Base-by-base conservation (phyloP, 2,888 invertebrate genomes). In the Minunthozetes semirufus region DNA sequence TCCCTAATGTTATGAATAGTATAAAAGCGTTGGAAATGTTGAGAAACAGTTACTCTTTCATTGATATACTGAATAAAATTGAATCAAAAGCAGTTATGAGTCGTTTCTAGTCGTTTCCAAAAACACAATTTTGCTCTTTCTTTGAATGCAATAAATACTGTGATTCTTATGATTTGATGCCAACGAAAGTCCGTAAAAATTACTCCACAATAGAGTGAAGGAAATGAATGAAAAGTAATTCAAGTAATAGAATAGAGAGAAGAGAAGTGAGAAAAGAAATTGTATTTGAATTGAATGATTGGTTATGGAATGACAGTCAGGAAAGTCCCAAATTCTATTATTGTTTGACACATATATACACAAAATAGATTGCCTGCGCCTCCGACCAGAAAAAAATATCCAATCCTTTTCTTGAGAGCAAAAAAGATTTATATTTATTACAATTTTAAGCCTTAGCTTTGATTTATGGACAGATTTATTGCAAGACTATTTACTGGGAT, bases 341-440 rank as follows among this genome's bases (percentile, higher is more conserved):
- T 70, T 70, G 46, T 48, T 42, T 70, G 70, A 70, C 70, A 70
- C 25, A 42, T 27, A 13, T 33, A 48, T 27, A 13, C 61, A 48
- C 19, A 19, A 42, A 68, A 70, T 70, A 48, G 70, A 70, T 70
- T 70, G 70, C 70, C 17, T 15, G 22, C 48, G 70, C 46, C 15
- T 11, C 42, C 48, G 33, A n/a, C 27, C 11, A 46, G 15, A 25
- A 70, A 1, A 68, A 68, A 42, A 2, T 19, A n/a, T 11, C 42
- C 17, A 38, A 48, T 42, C 25, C 38, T 48, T 42, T 70, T 70
- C 22, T 17, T 46, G 17, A 11, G 59, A 27, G 3, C 38, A 70
- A 46, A 70, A 48, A 70, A 70, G 70, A 48, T 70, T 70, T 70
- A 70, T 70, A 48, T 70, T 70, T 68, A 68, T 70, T 70, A 70